Conservation (phyloP, 2,113 vertebrate species). For the Callopanchax toddi region DNA sequence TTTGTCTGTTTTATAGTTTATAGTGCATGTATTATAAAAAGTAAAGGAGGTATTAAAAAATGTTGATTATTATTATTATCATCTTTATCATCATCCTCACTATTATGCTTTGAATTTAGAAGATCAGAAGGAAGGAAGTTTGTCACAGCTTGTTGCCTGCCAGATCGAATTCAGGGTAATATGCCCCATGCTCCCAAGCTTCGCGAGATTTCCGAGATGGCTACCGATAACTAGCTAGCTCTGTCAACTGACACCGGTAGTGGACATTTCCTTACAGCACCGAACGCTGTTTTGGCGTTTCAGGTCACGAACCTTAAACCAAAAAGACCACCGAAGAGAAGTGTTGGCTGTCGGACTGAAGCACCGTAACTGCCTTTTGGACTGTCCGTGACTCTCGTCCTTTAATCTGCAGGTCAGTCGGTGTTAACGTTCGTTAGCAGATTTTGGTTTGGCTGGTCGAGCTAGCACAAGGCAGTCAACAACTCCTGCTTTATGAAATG, state of each 20-base stretch:
- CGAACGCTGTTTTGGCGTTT: slow-evolving; percentile 1
- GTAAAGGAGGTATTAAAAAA: no score
- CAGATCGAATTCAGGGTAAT: background rate
- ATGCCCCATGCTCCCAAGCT: fast-evolving
- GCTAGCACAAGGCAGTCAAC: slow-evolving; percentile 25
- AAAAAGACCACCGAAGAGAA: background rate
- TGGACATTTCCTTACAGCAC: slow-evolving; percentile 26
- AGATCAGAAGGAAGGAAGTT: background rate
- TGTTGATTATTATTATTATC: no score
- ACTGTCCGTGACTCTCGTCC: slow-evolving; percentile 44
- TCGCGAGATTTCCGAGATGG: slow-evolving; percentile 62
- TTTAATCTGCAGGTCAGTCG: slow-evolving; percentile 64
- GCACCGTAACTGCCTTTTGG: background rate
- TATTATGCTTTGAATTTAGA: no score
- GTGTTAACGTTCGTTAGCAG: slow-evolving; percentile 24
- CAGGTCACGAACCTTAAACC: background rate
- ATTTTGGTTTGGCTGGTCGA: slow-evolving; percentile 22
- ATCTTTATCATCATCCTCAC: background rate
- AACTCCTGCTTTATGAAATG: background rate
- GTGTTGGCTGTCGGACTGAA: slow-evolving; percentile 14
- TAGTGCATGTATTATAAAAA: no score
- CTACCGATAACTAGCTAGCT: slow-evolving; percentile 52
- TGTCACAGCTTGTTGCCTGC: slow-evolving; percentile 11
- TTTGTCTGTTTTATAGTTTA: no score
- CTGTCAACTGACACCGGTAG: slow-evolving; percentile 63